Percentiles rank a stretch among this genome's conserved stretches.
These are phyloP conservation scores for Dendrophyllia cribrosa DNA, from an alignment of 64 coral and sea anemone species.

Conservation along the genomic window DNA sequence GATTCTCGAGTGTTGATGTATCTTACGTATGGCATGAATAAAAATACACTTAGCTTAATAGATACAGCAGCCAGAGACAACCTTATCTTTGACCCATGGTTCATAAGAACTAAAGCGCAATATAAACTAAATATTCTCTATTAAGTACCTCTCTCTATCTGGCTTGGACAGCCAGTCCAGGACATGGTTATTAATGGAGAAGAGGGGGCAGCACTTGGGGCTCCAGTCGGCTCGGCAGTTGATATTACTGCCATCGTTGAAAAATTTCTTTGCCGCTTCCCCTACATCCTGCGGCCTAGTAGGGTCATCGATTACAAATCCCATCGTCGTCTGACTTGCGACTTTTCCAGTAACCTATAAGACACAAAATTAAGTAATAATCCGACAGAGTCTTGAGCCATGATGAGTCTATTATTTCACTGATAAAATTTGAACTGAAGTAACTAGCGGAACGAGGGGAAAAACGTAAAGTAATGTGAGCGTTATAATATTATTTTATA, in stretches of 20 bases:
- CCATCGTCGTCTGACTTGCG: conserved; percentile 31
- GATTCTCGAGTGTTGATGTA: not conserved
- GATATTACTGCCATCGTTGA: conserved; percentile 17
- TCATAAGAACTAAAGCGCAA: not conserved
- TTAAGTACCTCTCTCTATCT: conserved; percentile 29
- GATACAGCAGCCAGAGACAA: no score
- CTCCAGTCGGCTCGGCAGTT: not conserved
- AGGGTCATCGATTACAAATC: conserved; percentile 18
- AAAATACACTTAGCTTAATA: no score
- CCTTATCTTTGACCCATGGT: not conserved
- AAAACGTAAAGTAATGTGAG: not conserved
- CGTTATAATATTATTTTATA: not conserved
- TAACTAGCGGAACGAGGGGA: not conserved
- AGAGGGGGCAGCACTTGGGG: conserved; percentile 17
- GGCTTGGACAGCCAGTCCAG: conserved; percentile 29
- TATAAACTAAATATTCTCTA: not conserved
- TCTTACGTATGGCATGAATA: not conserved
- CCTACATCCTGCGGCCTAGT: conserved; percentile 28
- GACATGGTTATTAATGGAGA: conserved; percentile 23
- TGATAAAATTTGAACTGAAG: conserved; percentile 1
- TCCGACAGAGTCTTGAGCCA: not conserved
- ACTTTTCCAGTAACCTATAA: conserved; percentile 11
- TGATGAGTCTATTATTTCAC: conserved; percentile 1
- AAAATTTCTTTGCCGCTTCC: conserved; percentile 39
- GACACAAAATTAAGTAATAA: not conserved